Percentiles rank a stretch among this genome's conserved stretches.
Evolutionary conservation across 2,888 invertebrate species (phyloP).

Genomic region (Alviniconcha strummeri): DNA sequence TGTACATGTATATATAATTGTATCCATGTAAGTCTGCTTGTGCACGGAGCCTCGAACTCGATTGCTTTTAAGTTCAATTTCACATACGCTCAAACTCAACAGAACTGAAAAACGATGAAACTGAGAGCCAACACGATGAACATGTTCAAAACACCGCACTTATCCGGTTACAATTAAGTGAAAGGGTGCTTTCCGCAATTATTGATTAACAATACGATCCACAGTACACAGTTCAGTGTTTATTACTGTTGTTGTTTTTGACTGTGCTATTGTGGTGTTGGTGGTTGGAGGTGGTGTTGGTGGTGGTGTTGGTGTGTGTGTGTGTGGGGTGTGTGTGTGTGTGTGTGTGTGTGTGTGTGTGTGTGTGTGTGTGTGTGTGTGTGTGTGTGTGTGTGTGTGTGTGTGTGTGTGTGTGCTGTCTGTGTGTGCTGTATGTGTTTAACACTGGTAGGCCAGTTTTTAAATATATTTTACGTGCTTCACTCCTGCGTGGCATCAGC

Average conservation of each 20-base stretch:
- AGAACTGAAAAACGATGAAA: too few species aligned
- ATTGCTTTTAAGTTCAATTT: too few species aligned
- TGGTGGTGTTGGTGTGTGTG: neutral
- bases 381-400: neutral
- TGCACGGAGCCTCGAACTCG: too few species aligned
- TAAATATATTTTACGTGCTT: neutral
- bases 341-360: neutral
- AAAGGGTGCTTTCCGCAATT: too few species aligned
- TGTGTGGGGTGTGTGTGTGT: neutral
- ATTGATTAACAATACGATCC: too few species aligned
- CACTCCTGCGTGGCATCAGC: neutral
- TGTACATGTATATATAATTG: too few species aligned
- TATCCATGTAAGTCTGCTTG: too few species aligned
- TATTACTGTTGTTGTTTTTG: neutral
- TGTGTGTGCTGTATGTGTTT: neutral
- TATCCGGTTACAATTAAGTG: too few species aligned
- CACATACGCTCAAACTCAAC: too few species aligned
- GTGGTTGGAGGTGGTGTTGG: too few species aligned
- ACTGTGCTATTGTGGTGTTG: neutral
- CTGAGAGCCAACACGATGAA: too few species aligned
- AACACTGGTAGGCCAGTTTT: neutral
- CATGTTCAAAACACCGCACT: too few species aligned
- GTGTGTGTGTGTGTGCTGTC: neutral
- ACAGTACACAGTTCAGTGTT: neutral
- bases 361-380: neutral